Evolutionary conservation across 2,113 vertebrate species (phyloP).

Genomic region (Illadopsis cleaveri): DNA sequence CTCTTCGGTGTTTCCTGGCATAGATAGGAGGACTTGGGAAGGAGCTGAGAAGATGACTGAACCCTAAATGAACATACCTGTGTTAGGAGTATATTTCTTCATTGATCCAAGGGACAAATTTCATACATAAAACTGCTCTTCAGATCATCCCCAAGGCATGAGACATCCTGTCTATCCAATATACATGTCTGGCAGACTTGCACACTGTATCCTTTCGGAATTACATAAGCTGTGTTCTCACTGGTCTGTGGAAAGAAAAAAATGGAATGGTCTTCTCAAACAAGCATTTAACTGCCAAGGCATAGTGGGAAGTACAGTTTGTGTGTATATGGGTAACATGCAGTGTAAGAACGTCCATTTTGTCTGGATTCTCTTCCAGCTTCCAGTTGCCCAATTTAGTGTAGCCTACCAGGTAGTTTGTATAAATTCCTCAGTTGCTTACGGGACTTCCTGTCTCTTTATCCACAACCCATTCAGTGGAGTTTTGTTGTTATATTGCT

Average conservation of each 20-base stretch:
- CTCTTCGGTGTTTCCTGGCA: neutral
- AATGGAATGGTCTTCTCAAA: neutral
- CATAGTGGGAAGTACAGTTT: neutral
- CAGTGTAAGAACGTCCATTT: neutral
- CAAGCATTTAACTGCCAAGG: neutral
- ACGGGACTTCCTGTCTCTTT: neutral
- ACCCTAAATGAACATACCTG: neutral
- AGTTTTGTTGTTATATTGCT: neutral
- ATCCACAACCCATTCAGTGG: neutral
- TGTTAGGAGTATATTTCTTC: neutral
- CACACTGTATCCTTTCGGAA: neutral
- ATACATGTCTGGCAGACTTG: neutral
- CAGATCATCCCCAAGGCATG: neutral
- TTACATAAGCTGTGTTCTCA: neutral
- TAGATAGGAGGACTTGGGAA: neutral
- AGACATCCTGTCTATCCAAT: fast-evolving
- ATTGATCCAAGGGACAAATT: neutral
- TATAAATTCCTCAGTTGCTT: neutral
- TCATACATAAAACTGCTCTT: neutral
- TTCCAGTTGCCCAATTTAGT: neutral
- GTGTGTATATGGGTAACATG: fast-evolving
- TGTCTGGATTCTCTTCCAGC: neutral
- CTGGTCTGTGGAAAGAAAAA: neutral
- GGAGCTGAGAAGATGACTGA: neutral
- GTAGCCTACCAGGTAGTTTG: neutral